These are phyloP conservation scores for Proteles cristata DNA, from an alignment of 2,113 vertebrate genomes.

Conservation along the genomic window DNA sequence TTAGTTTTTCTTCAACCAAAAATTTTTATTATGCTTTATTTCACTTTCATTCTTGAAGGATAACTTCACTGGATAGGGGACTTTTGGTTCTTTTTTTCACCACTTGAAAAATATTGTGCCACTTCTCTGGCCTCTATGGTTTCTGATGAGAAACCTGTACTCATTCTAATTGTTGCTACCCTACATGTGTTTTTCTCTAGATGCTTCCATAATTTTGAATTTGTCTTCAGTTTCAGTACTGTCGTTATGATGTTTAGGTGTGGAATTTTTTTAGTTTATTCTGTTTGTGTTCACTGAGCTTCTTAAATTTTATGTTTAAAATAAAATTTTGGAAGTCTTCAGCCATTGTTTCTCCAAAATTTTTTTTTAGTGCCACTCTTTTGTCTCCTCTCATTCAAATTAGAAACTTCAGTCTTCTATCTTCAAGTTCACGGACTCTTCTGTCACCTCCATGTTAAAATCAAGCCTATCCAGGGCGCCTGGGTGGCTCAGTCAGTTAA, in stretches of 20 bases:
- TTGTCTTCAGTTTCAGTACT: background rate
- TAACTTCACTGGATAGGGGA: background rate
- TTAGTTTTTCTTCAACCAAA: background rate
- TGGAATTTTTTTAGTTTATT: background rate
- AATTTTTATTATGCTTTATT: background rate
- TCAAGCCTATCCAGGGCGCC: background rate
- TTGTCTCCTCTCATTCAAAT: background rate
- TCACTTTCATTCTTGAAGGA: slow-evolving; percentile 8
- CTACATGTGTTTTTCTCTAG: background rate
- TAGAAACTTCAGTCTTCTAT: background rate
- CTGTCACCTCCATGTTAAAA: background rate
- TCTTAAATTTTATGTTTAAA: background rate
- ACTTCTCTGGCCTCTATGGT: background rate
- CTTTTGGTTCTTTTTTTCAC: background rate
- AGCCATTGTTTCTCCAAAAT: background rate
- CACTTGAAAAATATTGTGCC: background rate
- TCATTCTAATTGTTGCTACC: background rate
- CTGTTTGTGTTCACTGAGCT: background rate
- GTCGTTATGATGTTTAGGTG: background rate
- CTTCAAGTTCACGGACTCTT: background rate
- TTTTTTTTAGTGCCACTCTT: background rate
- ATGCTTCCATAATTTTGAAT: background rate
- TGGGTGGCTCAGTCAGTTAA: no score
- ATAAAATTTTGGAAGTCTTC: background rate
- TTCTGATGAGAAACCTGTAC: background rate